Base-by-base conservation (phyloP, 2,113 vertebrate species). In the Spilogale gracilis region DNA sequence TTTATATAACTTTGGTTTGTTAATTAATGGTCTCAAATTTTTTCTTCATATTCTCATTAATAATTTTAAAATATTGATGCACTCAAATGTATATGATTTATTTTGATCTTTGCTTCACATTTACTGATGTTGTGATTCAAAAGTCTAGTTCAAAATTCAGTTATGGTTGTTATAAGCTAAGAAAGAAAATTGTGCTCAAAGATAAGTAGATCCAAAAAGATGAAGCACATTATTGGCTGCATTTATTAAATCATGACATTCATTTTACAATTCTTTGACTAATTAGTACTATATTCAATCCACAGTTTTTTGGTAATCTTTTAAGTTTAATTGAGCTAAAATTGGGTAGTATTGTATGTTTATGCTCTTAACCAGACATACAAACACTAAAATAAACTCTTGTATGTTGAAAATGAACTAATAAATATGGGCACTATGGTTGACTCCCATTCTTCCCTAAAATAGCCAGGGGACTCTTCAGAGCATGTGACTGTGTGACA, bases 271-370 rank as follows among this genome's bases (percentile, higher is more conserved):
- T 85, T 30, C 43, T 86, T 69, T 86, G 38, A 83, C 17, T 52
- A 23, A 56, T 69, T 85, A 65, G n/a, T 67, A 85, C 38, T 69
- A 85, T 58, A 91, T 78, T 84, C 54, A 60, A 60, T 5, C 32
- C 43, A 80, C 3, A 12, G 10, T 16, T 23, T 74, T 88, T 88
- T 58, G 21, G 16, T 67, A 86, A 61, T 18, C 52, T 86, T 17
- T 91, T 8, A 60, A 79, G 56, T 45, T 79, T 79, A 80, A 80
- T 32, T 86, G 52, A 86, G 52, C 52, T 86, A 81, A 92, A 92
- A 92, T 18, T 45, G 86, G 73, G 71, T 43, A 73, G 52, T 25
- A 52, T 11, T 5, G 73, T 61, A 69, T 52, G 4, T 50, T 52
- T 20, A 3, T n/a, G 25, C 20, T 87, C 65, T 81, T 81, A 92